These are phyloP conservation scores for Paedocypris sp. DNA, from an alignment of 2,113 vertebrate species.

Conservation along the genomic window DNA sequence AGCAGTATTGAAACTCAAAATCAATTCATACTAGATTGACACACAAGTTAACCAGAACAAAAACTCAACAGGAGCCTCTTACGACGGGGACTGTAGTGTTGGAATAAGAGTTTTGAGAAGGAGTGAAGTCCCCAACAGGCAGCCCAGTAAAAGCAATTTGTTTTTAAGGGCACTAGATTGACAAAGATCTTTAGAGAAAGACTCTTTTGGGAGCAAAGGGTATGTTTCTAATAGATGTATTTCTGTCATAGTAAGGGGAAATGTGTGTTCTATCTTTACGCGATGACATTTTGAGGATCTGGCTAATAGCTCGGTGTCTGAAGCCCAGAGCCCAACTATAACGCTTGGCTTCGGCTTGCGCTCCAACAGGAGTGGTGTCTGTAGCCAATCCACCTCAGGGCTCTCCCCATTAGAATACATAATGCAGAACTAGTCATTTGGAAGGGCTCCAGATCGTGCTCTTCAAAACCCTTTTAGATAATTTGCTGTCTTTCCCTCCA, in stretches of 20 bases:
- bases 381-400: conserved; percentile 36
- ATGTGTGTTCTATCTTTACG: not conserved
- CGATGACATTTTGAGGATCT: not conserved
- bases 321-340: conserved; percentile 20
- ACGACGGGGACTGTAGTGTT: conserved; percentile 14
- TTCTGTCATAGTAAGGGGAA: too few relatives aligned
- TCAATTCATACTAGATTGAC: conserved; percentile 33
- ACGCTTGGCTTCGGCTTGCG: not conserved
- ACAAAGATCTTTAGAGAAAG: conserved; percentile 21
- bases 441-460: conserved; percentile 59
- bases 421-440: conserved; percentile 56
- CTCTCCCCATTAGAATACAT: conserved; percentile 49
- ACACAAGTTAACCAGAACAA: conserved; percentile 37
- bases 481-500: conserved; percentile 37
- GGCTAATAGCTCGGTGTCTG: conserved; percentile 31
- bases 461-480: conserved; percentile 56
- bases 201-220: conserved; percentile 4
- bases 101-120: conserved; percentile 20
- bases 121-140: conserved; percentile 38
- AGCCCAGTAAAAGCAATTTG: conserved; percentile 26
- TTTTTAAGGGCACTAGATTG: conserved; percentile 30
- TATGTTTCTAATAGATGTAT: conserved; percentile 20
- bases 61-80: conserved; percentile 18
- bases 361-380: conserved; percentile 29
- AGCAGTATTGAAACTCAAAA: conserved; percentile 30